phyloP scores from a whole-genome alignment of 2,888 invertebrate species.

The Chaitophorus viminalis region DNA sequence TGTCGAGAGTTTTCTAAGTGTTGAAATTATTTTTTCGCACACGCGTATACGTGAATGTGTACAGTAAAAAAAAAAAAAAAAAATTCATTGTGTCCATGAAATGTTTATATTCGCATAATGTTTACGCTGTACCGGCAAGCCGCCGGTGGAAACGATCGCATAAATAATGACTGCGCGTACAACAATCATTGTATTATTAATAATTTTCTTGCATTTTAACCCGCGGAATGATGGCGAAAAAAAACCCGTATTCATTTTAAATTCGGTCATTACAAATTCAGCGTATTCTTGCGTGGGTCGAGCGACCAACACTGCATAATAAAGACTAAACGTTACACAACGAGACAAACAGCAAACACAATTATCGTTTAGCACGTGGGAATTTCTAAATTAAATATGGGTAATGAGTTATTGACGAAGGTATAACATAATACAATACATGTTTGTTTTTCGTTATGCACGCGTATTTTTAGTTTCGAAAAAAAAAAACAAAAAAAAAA shows the following conservation, averaged over 20 bases:
- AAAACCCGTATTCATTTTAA: conserved; percentile 7
- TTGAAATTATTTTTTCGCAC: not conserved
- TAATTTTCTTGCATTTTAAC: not conserved
- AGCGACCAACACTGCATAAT: not conserved
- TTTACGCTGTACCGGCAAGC: no score
- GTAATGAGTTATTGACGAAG: conserved; percentile 33
- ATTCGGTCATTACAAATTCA: not conserved
- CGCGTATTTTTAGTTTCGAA: not conserved
- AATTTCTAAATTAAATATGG: conserved; percentile 26
- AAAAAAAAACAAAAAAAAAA: no score
- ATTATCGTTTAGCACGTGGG: conserved; percentile 20
- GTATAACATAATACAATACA: not conserved
- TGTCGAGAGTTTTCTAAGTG: not conserved
- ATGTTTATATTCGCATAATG: not conserved
- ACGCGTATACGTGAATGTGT: no score
- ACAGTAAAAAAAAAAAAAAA: not conserved
- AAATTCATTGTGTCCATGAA: not conserved
- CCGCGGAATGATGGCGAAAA: not conserved
- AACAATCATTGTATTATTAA: not conserved
- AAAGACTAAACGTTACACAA: not conserved
- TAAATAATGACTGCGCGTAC: not conserved
- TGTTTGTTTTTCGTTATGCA: not conserved
- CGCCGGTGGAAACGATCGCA: not conserved
- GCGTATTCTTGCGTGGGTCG: no score
- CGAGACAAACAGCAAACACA: conserved; percentile 19